Base-by-base conservation (phyloP, 2,797 vertebrate genomes). In the Gephyroberyx darwinii region DNA sequence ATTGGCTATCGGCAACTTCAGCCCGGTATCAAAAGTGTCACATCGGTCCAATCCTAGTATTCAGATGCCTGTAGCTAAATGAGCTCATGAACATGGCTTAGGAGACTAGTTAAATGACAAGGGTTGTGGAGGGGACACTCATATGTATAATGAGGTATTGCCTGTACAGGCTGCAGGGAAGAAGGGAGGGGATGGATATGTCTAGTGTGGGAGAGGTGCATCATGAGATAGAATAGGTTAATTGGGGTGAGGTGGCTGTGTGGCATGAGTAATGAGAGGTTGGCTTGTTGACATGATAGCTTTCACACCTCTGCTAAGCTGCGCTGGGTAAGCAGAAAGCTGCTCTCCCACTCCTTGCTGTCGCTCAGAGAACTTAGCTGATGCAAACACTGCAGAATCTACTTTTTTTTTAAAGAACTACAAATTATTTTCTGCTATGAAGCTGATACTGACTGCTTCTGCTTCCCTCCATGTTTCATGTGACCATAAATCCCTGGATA, bases 221-320 rank as follows among this genome's bases (percentile, higher is more conserved):
- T 88, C 77, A 69, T 86, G 84, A 87, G 82, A 89, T 72, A 61
- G 81, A 81, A 77, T 22, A 71, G 84, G 89, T 88, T 93, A 91
- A 92, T 90, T 88, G 84, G 86, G 90, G 85, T 91, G 87, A 91
- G 76, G 83, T 54, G 84, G 74, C 77, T 74, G 70, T 75, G 85
- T 83, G 78, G 84, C 77, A 71, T 89, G 88, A 91, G 82, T 84
- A 92, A 92, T 93, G 90, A 89, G 87, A 85, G 78, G 84, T 78
- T 87, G 88, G 82, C 84, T 90, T 91, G 90, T 91, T 91, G 91
- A 85, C 89, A 88, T 81, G 74, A 87, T 76, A 73, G 72, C 81
- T 82, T 84, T 87, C 71, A 84, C 84, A 88, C 80, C 87, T 86
- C 75, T 75, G 71, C 76, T 89, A 69, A 74, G 75, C 81, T 87